Evolutionary conservation across 2,888 invertebrate genomes (phyloP).

Genomic region (Yponomeuta plumbellus): DNA sequence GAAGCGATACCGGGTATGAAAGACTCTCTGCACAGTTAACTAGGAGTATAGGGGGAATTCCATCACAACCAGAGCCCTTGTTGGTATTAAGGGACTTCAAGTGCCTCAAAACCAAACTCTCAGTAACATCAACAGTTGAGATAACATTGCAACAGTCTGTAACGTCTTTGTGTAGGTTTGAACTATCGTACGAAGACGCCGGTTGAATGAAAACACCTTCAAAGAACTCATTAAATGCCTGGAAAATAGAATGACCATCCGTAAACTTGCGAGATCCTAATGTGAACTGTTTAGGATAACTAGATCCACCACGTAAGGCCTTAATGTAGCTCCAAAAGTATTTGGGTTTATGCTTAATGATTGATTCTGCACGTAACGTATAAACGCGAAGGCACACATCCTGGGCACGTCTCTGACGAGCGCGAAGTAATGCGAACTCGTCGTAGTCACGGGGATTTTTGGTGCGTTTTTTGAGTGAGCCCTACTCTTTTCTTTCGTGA

Average conservation of each 20-base stretch:
- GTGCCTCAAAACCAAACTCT: neutral
- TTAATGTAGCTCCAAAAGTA: constrained; percentile 10
- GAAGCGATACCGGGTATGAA: neutral
- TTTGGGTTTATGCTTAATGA: neutral
- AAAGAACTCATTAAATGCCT: constrained; percentile 10
- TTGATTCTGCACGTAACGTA: neutral
- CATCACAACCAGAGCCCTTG: constrained; percentile 10
- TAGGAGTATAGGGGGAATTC: neutral
- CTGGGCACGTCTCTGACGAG: constrained; percentile 5
- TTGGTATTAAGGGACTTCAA: neutral
- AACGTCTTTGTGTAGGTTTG: neutral
- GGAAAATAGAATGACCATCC: neutral
- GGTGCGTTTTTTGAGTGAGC: constrained; percentile 9
- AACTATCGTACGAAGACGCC: neutral
- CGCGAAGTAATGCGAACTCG: constrained; percentile 11
- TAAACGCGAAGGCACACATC: neutral
- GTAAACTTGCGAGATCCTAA: neutral
- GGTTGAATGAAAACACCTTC: constrained; percentile 7
- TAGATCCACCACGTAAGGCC: constrained; percentile 3
- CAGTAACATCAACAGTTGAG: neutral
- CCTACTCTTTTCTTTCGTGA: constrained; percentile 7
- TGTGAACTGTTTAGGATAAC: constrained; percentile 4
- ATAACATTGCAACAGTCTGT: neutral
- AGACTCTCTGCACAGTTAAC: neutral
- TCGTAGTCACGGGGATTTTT: constrained; percentile 8